phyloP scores from a whole-genome alignment of 2,797 vertebrate genomes.

The Gobionotothen gibberifrons region DNA sequence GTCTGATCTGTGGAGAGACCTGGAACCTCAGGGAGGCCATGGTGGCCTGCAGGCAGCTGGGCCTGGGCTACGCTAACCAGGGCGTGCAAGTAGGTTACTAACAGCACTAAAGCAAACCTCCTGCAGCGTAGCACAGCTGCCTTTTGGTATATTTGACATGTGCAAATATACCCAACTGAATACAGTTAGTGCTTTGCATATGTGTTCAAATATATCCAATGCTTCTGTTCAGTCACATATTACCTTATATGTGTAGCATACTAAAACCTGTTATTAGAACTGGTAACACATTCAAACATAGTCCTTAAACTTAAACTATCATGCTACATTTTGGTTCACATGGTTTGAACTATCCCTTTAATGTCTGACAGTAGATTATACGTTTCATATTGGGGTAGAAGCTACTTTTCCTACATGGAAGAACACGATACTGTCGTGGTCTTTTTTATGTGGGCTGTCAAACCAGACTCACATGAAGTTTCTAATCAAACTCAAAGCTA shows the following conservation, averaged over 20 bases:
- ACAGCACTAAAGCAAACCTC: conserved; percentile 8
- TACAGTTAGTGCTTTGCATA: neutral
- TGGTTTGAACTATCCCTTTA: neutral
- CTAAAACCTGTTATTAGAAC: neutral
- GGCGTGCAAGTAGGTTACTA: conserved; percentile 92
- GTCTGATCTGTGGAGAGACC: conserved; percentile 93
- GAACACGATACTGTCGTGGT: conserved; percentile 1
- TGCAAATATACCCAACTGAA: conserved; percentile 55
- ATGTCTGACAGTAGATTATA: conserved; percentile 46
- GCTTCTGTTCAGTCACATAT: conserved; percentile 3
- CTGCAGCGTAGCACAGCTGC: conserved; percentile 14
- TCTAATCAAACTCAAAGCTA: conserved; percentile 54
- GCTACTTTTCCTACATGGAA: conserved; percentile 20
- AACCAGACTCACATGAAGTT: conserved; percentile 33
- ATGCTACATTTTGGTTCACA: neutral
- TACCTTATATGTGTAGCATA: conserved; percentile 2
- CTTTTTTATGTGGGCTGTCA: conserved; percentile 27
- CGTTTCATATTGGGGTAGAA: conserved; percentile 39
- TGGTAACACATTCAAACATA: neutral
- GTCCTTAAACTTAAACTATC: neutral
- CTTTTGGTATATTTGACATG: conserved; percentile 28
- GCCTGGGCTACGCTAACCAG: conserved; percentile 95
- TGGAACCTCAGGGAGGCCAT: conserved; percentile 93
- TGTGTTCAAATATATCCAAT: conserved; percentile 40
- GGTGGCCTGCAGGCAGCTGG: conserved; percentile 95